Conservation (phyloP, 2,888 invertebrate genomes). For the Tubulanus polymorphus region DNA sequence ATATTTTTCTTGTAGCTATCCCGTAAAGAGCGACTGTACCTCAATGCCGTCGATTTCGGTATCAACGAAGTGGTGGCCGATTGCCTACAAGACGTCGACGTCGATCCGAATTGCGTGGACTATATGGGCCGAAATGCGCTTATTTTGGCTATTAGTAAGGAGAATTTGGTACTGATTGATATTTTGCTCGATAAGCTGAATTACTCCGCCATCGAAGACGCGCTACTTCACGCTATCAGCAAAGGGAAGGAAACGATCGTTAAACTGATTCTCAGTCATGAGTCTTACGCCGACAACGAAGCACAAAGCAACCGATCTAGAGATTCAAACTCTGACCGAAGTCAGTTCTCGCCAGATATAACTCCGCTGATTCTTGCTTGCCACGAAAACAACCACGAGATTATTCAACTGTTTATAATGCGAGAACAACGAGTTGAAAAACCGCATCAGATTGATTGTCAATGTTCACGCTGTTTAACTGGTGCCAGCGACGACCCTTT, state of each 20-base stretch:
- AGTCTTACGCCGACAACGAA: constrained; percentile 52
- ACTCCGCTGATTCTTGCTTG: constrained; percentile 70
- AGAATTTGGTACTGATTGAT: constrained; percentile 64
- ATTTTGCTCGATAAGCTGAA: constrained; percentile 62
- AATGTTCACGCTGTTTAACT: constrained; percentile 49
- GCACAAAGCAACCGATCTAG: no score
- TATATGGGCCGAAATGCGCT: constrained; percentile 66
- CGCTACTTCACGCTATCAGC: constrained; percentile 65
- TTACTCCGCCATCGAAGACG: constrained; percentile 63
- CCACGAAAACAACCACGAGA: constrained; percentile 67
- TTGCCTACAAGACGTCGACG: constrained; percentile 42
- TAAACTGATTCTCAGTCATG: constrained; percentile 58
- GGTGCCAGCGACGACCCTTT: constrained; percentile 53
- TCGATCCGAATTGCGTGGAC: constrained; percentile 53
- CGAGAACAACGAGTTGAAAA: constrained; percentile 64
- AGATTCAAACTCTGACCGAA: constrained; percentile 52
- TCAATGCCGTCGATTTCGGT: constrained; percentile 50
- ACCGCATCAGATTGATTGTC: constrained; percentile 60
- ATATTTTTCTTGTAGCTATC: constrained; percentile 38
- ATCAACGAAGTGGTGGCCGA: constrained; percentile 50
- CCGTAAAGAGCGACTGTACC: constrained; percentile 51
- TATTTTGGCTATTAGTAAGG: constrained; percentile 65
- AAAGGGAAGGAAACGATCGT: constrained; percentile 63
- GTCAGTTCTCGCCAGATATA: constrained; percentile 65
- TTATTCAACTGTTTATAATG: constrained; percentile 64